Base-by-base conservation (phyloP, 2,797 vertebrate genomes). In the Kryptolebias ocellatus region DNA sequence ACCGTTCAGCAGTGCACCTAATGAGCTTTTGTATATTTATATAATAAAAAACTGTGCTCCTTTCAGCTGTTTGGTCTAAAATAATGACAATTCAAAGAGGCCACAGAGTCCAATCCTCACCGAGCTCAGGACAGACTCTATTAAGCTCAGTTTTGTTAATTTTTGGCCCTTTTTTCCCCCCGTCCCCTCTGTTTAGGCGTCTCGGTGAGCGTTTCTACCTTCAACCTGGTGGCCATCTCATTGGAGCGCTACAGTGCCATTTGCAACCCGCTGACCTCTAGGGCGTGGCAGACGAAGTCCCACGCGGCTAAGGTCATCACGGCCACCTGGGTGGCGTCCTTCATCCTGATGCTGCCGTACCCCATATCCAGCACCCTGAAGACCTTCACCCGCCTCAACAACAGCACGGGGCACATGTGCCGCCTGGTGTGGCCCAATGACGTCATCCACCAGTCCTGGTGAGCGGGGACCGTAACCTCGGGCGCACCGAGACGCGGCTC, bases 211-310 rank as follows among this genome's bases (percentile, higher is more conserved):
- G 95, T 99, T 1, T 99, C 98, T 47, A 99, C 98, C 0, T 99
- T 98, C 88, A 99, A 95, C 89, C 92, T 99, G 82, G 95, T 99
- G 50, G 98, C 98, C 83, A 99, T 99, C 71, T 98, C 98, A 53
- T 88, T 99, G 90, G 98, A 99, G 91, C 94, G 98, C 65, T 99
- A 99, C 66, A 95, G 97, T 6, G 98, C 98, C 55, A 99, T 99
- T 45, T 99, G 98, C 91, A 98, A 97, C 87, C 98, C 98, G 0
- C 81, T 99, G 50, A 95, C 95, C 69, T 99, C 98, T 50, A 92
- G 96, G n/a, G 89, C 94, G 34, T 99, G 98, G 98, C 98, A 99
- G 92, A 99, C 98, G 4, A 99, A 98, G 78, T 97, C 97, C 1
- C 98, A 99, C 0, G 98, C 98, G 0, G 78, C 94, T 83, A 98